Conservation (phyloP, 92 coral and sea anemone genomes). For the Zoanthus solanderi region DNA sequence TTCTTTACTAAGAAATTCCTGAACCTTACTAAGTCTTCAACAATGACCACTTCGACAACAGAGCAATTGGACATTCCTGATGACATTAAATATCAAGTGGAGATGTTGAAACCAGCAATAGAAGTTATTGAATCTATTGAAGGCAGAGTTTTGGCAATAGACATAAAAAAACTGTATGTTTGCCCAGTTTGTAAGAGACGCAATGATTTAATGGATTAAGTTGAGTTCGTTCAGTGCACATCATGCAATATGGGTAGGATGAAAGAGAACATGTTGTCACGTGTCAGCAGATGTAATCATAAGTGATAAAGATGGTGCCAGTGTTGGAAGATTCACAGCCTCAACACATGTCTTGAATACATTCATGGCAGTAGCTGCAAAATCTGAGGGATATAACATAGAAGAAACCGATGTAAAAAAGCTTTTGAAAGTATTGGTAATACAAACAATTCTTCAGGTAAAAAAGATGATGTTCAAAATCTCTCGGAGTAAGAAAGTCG, state of each 20-base stretch:
- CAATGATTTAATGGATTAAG: slow-evolving; percentile 16
- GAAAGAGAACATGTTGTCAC: slow-evolving; percentile 27
- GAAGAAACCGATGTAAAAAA: slow-evolving; percentile 56
- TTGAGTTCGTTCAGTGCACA: slow-evolving; percentile 26
- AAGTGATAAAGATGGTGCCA: slow-evolving; percentile 25
- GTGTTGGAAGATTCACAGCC: slow-evolving; percentile 49
- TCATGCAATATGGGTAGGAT: slow-evolving; percentile 55
- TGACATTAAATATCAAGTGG: neutral
- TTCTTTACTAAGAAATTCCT: slow-evolving; percentile 28
- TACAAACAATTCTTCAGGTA: slow-evolving; percentile 8
- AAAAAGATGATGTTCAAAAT: slow-evolving; percentile 11
- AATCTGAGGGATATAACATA: slow-evolving; percentile 54
- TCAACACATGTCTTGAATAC: slow-evolving; percentile 44
- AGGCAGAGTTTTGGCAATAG: slow-evolving; percentile 17
- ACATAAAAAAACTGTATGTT: slow-evolving; percentile 35
- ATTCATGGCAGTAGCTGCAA: slow-evolving; percentile 50
- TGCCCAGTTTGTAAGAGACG: slow-evolving; percentile 46
- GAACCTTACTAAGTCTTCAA: slow-evolving; percentile 13
- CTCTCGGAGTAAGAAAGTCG: slow-evolving; percentile 21
- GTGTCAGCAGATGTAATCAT: slow-evolving; percentile 37
- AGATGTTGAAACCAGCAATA: slow-evolving; percentile 5
- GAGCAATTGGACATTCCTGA: slow-evolving; percentile 10
- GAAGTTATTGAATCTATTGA: slow-evolving; percentile 1
- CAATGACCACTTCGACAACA: slow-evolving; percentile 13
- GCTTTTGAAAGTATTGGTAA: slow-evolving; percentile 48